A percentile compares a stretch with the other conserved stretches of the same genome.
These are phyloP conservation scores for Mobula birostris DNA, from an alignment of 2,113 vertebrate genomes.

Conservation along the genomic window DNA sequence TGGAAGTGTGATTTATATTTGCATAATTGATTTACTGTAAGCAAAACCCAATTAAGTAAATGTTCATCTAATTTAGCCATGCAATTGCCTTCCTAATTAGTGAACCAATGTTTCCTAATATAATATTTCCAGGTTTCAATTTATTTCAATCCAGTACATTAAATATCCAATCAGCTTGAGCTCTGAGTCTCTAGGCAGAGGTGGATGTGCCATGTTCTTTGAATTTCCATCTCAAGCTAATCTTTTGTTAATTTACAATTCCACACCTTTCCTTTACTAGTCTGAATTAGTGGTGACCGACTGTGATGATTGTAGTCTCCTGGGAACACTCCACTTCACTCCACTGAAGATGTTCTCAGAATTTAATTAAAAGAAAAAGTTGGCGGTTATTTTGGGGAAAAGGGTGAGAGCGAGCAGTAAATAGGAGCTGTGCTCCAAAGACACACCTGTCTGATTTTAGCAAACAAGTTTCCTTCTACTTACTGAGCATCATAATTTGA, in stretches of 20 bases:
- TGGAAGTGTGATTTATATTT: neutral
- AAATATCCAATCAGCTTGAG: neutral
- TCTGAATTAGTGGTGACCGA: neutral
- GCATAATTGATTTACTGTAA: constrained; percentile 18
- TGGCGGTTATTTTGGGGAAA: neutral
- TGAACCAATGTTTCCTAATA: constrained; percentile 20
- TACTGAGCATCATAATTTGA: neutral
- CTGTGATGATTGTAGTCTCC: neutral
- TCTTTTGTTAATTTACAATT: neutral
- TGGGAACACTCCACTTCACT: neutral
- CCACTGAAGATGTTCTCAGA: neutral
- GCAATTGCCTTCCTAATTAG: constrained; percentile 12
- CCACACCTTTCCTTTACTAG: neutral
- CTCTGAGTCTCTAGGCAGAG: neutral
- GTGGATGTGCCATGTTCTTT: neutral
- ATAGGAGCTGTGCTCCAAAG: neutral
- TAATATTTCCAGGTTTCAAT: constrained; percentile 31
- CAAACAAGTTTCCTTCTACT: neutral
- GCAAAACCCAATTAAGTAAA: constrained; percentile 13
- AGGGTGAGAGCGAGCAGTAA: neutral
- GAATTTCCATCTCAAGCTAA: neutral
- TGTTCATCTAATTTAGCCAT: constrained; percentile 29
- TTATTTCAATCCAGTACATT: neutral
- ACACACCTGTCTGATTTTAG: neutral
- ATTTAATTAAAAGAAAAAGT: neutral